A percentile compares a stretch with the other conserved stretches of the same genome.
Conservation (phyloP, 2,797 vertebrate species). For the Eulemur rubriventer region DNA sequence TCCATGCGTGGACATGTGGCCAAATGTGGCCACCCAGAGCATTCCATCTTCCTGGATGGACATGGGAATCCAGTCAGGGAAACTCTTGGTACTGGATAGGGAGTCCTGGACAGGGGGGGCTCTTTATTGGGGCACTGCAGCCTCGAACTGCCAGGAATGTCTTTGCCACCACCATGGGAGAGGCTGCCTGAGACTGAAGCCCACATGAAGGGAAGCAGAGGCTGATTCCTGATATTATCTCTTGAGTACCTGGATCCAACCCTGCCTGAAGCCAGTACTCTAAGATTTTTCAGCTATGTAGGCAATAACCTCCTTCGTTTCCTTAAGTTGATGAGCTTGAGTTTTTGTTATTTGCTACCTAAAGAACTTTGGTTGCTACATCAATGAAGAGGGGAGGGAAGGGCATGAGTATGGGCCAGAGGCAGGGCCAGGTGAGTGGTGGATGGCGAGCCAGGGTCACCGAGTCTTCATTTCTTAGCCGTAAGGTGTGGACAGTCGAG, state of each 20-base stretch:
- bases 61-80: not conserved
- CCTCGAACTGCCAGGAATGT: not conserved
- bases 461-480: not conserved
- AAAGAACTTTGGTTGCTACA: not conserved
- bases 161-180: not conserved
- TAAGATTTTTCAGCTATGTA: not conserved
- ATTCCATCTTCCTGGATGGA: not conserved
- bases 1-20: too few species aligned
- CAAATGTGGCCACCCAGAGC: not conserved
- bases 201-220: not conserved
- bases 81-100: not conserved
- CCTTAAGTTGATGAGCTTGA: not conserved
- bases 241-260: not conserved
- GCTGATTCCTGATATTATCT: not conserved
- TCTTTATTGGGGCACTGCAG: not conserved
- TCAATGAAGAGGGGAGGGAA: not conserved
- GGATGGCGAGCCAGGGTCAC: not conserved
- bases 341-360: not conserved
- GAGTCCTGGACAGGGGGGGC: not conserved
- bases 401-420: not conserved
- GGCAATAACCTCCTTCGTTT: not conserved
- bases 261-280: not conserved
- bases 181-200: not conserved
- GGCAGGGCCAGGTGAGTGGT: not conserved
- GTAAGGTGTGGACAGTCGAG: not conserved